Evolutionary conservation across 2,888 invertebrate genomes (phyloP), one percentile per base, ranked within the genome.

Genomic region (Eubasilissa splendida): DNA sequence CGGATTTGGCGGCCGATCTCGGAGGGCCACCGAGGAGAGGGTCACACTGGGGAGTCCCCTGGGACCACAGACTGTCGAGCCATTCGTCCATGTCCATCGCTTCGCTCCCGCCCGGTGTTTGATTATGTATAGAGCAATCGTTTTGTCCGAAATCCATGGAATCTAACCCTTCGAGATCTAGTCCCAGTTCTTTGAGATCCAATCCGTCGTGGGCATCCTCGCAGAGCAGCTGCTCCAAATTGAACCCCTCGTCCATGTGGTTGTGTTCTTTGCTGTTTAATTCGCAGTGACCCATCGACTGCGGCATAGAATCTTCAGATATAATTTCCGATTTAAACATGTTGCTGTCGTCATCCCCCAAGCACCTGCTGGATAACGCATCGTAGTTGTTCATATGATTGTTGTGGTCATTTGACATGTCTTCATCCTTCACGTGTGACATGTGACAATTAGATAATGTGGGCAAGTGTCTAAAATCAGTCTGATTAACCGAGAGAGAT

Each of bases 1-100:
- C 92, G 82, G 94, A 93, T 63, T 94, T 93, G 65, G 92, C 89
- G 78, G 89, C 86, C 65, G 92, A 89, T 80, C 94, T 91, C 84
- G 88, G 85, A 84, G 92, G 93, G 81, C 94, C 94, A 76, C 94
- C 94, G 84, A 96, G 89, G 85, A 96, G 88, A 73, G 95, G 95
- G 88, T 96, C 95, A 86, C 94, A 93, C 84, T 91, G 91, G 86
- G 89, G 87, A 87, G 89, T 85, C 87, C 90, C 88, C 66, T 90
- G 88, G 85, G 90, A 88, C 87, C 90, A 90, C 86, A 88, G 85
- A 85, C 90, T 90, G 71, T 90, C 90, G 76, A 89, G 87, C 82
- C 88, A 84, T 42, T 84, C 85, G 85, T 90, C 90, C 84, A 89
- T 88, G 85, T 88, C 88, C 90, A 89, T 88, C 82, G 87, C 88